Conservation (phyloP, 2,888 invertebrate genomes). For the Agrotis ipsilon region DNA sequence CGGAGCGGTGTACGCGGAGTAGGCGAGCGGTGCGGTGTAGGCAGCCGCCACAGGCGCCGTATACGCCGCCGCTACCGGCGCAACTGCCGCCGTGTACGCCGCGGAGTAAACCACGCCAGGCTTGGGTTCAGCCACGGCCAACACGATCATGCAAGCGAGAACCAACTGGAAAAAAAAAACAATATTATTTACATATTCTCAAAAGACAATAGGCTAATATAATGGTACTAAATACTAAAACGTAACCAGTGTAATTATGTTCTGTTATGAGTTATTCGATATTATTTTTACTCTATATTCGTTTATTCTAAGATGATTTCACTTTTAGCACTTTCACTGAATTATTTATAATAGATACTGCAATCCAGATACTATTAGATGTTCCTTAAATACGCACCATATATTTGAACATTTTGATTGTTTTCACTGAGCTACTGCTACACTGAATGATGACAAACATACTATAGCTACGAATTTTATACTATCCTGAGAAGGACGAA, state of each 20-base stretch:
- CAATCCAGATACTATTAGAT: not conserved
- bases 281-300: not conserved
- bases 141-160: conserved; percentile 79
- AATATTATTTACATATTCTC: conserved; percentile 2
- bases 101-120: conserved; percentile 78
- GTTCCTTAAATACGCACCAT: conserved; percentile 74
- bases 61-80: conserved; percentile 72
- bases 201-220: not conserved
- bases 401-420: conserved; percentile 83
- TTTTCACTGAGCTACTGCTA: conserved; percentile 67
- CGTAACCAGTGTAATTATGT: not conserved
- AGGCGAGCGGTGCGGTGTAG: conserved; percentile 74
- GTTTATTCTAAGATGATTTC: not conserved
- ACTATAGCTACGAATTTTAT: conserved; percentile 69
- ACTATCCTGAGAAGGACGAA: conserved; percentile 76
- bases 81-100: conserved; percentile 71
- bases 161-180: conserved; percentile 75
- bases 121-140: conserved; percentile 77
- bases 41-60: conserved; percentile 76
- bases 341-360: not conserved
- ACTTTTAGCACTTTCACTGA: conserved; percentile 22
- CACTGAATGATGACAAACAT: conserved; percentile 74
- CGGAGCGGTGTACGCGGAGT: conserved; percentile 63
- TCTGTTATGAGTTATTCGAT: not conserved
- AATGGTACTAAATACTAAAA: no score